These are phyloP conservation scores for Amazona guildingii DNA, from an alignment of 2,113 vertebrate species.

Conservation along the genomic window DNA sequence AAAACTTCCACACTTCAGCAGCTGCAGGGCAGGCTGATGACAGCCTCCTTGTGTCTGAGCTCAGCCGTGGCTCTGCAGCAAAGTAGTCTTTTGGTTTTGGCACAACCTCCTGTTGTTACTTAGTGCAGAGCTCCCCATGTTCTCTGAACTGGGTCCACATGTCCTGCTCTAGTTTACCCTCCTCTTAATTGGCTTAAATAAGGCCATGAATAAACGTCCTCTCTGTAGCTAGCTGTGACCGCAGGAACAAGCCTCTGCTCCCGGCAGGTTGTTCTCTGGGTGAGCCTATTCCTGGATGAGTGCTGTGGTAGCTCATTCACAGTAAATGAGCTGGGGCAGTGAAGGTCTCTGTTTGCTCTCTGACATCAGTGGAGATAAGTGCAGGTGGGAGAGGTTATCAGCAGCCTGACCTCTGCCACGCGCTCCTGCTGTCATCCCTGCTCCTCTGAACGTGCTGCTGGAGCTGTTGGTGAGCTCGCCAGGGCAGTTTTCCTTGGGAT, in stretches of 20 bases:
- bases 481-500: neutral
- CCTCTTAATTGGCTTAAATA: neutral
- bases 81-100: neutral
- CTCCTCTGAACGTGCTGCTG: neutral
- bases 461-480: neutral
- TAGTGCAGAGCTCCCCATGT: neutral
- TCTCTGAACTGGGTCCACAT: neutral
- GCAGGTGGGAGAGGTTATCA: neutral
- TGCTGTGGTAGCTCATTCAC: neutral
- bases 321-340: neutral
- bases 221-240: neutral
- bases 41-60: neutral
- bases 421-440: rapidly evolving
- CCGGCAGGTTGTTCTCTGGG: neutral
- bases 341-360: neutral
- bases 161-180: neutral
- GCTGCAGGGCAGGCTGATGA: neutral
- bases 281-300: neutral
- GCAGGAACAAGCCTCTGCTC: neutral
- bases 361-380: neutral
- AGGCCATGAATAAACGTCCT: neutral
- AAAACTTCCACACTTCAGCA: neutral
- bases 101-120: neutral
- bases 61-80: neutral
- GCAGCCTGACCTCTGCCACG: neutral